Evolutionary conservation across 2,113 vertebrate species (phyloP), one percentile per base, ranked within the genome.

Genomic region (Tretioscincus oriximinensis): DNA sequence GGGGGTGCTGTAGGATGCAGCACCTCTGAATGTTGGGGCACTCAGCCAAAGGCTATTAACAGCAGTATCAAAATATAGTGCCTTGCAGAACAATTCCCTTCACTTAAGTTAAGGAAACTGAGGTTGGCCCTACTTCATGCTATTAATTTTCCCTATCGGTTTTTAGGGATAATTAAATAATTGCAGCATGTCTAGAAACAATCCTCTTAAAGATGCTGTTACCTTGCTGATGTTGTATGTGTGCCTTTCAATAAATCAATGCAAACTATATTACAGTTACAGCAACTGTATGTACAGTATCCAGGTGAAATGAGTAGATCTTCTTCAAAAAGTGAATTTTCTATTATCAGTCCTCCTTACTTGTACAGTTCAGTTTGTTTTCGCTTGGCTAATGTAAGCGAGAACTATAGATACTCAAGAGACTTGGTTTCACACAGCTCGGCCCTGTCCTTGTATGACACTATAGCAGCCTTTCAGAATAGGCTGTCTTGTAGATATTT

Each of bases 81-180:
- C 69, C 80, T 78, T 78, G 69, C 79, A 81, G 84, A 67, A 89
- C 60, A n/a, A 80, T 78, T 86, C 47, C 31, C 26, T 81, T 81
- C 85, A 68, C 73, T 47, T 81, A 54, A 77, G 86, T 74, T 76
- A 81, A 81, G 68, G 86, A 87, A 89, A 85, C 58, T 76, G 79
- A 88, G 87, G 80, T 1, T 80, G 89, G 83, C 68, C 61, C 80
- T 85, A 71, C 47, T 66, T 73, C 54, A 76, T 76, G 74, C 88
- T 81, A 70, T 84, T 92, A 87, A 90, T 86, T 87, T 87, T 90
- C 88, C 75, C 71, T 75, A 84, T 86, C 71, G 67, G 84, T 92
- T 89, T 88, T 87, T 81, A 83, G 84, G 78, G 87, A 88, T 90
- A 92, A 92, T 91, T 90, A 90, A 91, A 88, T 81, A 92, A 90